Conservation (phyloP, 2,888 invertebrate species). For the Aquatica leii region DNA sequence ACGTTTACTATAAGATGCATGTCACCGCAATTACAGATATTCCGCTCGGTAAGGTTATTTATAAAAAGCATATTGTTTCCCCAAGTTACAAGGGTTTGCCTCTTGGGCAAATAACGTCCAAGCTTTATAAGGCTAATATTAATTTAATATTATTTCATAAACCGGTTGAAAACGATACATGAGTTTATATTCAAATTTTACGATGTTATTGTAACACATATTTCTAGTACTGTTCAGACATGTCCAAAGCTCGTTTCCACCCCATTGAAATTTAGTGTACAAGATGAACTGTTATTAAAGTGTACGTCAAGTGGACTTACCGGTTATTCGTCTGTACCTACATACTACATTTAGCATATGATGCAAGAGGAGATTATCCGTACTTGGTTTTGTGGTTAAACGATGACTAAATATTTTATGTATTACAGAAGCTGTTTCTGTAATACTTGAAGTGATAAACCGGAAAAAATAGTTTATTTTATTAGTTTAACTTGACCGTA, state of each 20-base stretch:
- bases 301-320: conserved; percentile 42
- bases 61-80: not conserved
- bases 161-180: conserved; percentile 43
- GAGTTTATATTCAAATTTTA: conserved; percentile 44
- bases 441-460: no score
- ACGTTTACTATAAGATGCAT: not conserved
- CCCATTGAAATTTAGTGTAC: conserved; percentile 34
- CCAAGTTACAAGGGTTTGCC: conserved; percentile 29
- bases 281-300: conserved; percentile 35
- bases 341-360: not conserved
- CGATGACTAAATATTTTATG: no score
- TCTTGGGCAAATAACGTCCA: conserved; percentile 28
- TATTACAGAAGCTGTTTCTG: no score
- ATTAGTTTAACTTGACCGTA: no score
- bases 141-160: conserved; percentile 36
- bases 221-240: conserved; percentile 37
- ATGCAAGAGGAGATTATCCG: not conserved
- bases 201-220: conserved; percentile 41
- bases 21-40: no score
- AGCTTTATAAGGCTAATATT: conserved; percentile 28
- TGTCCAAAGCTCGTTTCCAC: conserved; percentile 36
- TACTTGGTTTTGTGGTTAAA: conserved; percentile 1
- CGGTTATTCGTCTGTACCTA: conserved; percentile 28
- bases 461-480: no score
- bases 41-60: no score